These are phyloP conservation scores for Omphaloscelis lunosa DNA, from an alignment of 2,888 invertebrate genomes.

Conservation along the genomic window DNA sequence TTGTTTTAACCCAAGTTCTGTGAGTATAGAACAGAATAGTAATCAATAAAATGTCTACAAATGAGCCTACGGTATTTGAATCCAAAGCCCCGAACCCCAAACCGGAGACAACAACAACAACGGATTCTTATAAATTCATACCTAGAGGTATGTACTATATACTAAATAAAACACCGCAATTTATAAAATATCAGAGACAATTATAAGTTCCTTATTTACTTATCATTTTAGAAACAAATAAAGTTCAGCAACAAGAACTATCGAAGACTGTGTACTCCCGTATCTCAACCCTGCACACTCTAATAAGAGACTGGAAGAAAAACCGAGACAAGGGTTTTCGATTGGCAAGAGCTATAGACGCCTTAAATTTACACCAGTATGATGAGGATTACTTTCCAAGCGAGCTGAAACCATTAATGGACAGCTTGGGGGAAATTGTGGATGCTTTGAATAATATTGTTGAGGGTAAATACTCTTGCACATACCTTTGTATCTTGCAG, in stretches of 20 bases:
- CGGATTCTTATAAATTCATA: constrained; percentile 69
- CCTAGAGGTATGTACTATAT: constrained; percentile 75
- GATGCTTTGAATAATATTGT: constrained; percentile 77
- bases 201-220: neutral
- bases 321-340: constrained; percentile 81
- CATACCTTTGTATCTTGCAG: neutral
- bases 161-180: neutral
- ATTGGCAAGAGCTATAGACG: constrained; percentile 77
- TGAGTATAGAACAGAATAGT: neutral
- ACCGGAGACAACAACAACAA: constrained; percentile 77
- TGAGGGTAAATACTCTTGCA: constrained; percentile 73
- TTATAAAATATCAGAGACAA: neutral
- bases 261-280: constrained; percentile 85
- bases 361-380: constrained; percentile 81
- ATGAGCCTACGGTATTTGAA: constrained; percentile 11
- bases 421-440: constrained; percentile 76
- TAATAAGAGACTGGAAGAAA: constrained; percentile 80
- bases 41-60: constrained; percentile 21
- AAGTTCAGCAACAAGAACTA: constrained; percentile 79
- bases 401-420: constrained; percentile 77
- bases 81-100: constrained; percentile 56
- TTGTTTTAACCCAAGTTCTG: neutral
- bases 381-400: constrained; percentile 81
- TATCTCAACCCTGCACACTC: constrained; percentile 78
- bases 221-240: constrained; percentile 81